Evolutionary conservation across 2,888 invertebrate species (phyloP), one percentile per base, ranked within the genome.

Genomic region (Ceraclea dissimilis): DNA sequence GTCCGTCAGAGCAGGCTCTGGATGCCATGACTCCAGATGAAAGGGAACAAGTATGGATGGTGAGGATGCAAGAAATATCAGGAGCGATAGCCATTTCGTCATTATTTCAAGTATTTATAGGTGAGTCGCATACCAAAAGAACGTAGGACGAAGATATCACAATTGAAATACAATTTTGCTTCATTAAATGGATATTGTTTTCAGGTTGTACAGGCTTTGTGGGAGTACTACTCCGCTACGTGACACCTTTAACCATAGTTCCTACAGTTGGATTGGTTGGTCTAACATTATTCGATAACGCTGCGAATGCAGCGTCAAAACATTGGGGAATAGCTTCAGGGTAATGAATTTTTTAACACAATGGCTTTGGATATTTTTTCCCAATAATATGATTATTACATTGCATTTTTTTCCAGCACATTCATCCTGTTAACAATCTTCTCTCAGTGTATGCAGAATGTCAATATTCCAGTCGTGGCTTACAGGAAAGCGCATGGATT

Each of bases 261-360:
- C 92, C 92, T 0, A 90, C 91, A 0, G 89, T 93, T 8, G 83
- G 89, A 0, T 72, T 93, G 53, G 88, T 93, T 57, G 93, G 93
- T 0, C 71, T 93, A 13, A 88, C 91, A 0, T 73, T 93, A 43
- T 90, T 92, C 67, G 84, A 86, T 67, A 87, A 89, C 68, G 91
- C 92, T 0, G 85, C 88, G 0, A 76, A 78, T 0, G 87, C 89
- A n/a, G 90, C 92, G 0, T 81, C 89, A 1, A 83, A 84, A 66
- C 88, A 92, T 64, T 93, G 92, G 92, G 88, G 88, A 13, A 84
- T 93, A 55, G 84, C 91, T 1, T 80, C 82, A 16, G 81, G 88
- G 92, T 91, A 69, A 79, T 6, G 26, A 26, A 26, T 26, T 10
- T 26, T 26, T 16, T 26, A 10, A 4, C 4, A 26, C 26, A 10